Conservation (phyloP, 2,113 vertebrate genomes). For the Hassar affinis region DNA sequence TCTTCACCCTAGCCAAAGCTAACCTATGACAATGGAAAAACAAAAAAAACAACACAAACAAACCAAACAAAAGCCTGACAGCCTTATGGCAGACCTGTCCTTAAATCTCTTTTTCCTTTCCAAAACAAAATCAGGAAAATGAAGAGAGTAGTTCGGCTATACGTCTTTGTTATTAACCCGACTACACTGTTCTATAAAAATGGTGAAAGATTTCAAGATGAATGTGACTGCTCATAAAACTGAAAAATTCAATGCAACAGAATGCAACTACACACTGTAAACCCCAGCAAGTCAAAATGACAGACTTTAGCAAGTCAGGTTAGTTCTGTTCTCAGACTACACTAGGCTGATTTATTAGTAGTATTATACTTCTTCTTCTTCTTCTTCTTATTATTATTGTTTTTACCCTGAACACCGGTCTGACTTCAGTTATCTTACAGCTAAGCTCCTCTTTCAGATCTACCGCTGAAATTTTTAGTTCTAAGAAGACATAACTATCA, state of each 20-base stretch:
- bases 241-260: neutral
- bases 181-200: neutral
- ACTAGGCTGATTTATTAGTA: neutral
- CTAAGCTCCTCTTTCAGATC: neutral
- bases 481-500: slow-evolving; percentile 33
- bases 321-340: neutral
- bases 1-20: neutral
- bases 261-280: neutral
- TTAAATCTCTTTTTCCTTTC: neutral
- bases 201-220: neutral
- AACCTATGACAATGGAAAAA: neutral
- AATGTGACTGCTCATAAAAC: neutral
- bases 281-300: neutral
- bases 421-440: neutral
- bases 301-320: neutral
- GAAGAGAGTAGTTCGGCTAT: neutral
- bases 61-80: neutral
- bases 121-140: neutral
- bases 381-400: too few species aligned
- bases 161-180: neutral
- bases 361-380: too few species aligned
- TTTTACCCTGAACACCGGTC: neutral
- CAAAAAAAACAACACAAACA: neutral
- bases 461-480: neutral
- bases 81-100: neutral